Conservation (phyloP, 2,797 vertebrate genomes). For the Eulemur coronatus region DNA sequence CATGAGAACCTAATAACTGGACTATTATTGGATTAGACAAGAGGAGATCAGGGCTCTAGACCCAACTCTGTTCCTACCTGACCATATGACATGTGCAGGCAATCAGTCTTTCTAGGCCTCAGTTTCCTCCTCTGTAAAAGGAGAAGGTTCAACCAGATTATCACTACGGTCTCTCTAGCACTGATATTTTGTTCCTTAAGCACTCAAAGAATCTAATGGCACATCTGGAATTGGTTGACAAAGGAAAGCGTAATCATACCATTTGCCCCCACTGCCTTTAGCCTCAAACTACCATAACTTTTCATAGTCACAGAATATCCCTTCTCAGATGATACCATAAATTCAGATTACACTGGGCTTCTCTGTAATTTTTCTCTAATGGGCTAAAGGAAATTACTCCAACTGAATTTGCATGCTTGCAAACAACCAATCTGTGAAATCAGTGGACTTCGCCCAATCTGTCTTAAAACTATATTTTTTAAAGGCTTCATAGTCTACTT, state of each 20-base stretch:
- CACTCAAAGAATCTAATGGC: constrained; percentile 22
- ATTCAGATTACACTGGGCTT: constrained; percentile 57
- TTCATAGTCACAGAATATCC: constrained; percentile 69
- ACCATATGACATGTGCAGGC: background rate
- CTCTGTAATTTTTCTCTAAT: constrained; percentile 58
- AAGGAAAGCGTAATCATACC: constrained; percentile 27
- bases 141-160: constrained; percentile 1
- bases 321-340: constrained; percentile 71
- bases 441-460: constrained; percentile 36
- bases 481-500: background rate
- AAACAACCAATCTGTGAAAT: constrained; percentile 49
- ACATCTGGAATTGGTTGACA: constrained; percentile 72
- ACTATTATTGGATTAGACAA: background rate
- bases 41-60: background rate
- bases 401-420: constrained; percentile 26
- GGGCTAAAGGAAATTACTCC: constrained; percentile 58
- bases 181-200: background rate
- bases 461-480: constrained; percentile 36
- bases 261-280: constrained; percentile 24
- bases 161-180: background rate
- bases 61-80: background rate
- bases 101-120: background rate
- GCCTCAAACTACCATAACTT: constrained; percentile 67
- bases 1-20: background rate
- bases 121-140: background rate